Evolutionary conservation across 2,888 invertebrate genomes (phyloP).

Genomic region (Microctonus brassicae): DNA sequence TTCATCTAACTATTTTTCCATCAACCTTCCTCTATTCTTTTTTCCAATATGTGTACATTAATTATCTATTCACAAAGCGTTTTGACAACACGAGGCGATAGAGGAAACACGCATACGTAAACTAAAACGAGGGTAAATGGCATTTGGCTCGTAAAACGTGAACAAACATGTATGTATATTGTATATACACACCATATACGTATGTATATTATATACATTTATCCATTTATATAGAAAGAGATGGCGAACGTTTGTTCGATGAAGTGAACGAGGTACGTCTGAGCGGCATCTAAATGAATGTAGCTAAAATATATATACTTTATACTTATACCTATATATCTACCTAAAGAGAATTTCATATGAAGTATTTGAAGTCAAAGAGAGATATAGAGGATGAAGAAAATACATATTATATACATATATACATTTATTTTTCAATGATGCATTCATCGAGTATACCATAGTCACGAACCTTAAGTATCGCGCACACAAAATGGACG

Average conservation of each 20-base stretch:
- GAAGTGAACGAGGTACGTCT: slow-evolving; percentile 54
- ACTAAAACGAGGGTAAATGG: slow-evolving; percentile 12
- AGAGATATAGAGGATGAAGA: background rate
- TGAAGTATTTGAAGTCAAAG: background rate
- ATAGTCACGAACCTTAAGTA: slow-evolving; percentile 40
- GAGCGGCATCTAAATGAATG: slow-evolving; percentile 59
- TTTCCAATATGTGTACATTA: slow-evolving; percentile 1
- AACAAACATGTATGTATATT: slow-evolving; percentile 7
- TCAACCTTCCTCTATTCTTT: slow-evolving; percentile 12
- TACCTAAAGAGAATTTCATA: slow-evolving; percentile 14
- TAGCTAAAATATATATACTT: slow-evolving; percentile 36
- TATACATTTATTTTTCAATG: slow-evolving; percentile 31
- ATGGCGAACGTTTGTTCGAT: slow-evolving; percentile 55
- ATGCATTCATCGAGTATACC: slow-evolving; percentile 45
- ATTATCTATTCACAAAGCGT: slow-evolving; percentile 30
- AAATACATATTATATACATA: background rate
- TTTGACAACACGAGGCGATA: slow-evolving; percentile 17
- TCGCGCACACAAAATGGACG: background rate
- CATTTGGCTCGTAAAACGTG: slow-evolving; percentile 42
- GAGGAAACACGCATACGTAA: slow-evolving; percentile 32
- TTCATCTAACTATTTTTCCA: background rate
- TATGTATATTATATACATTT: slow-evolving; percentile 11
- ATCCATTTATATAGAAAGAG: slow-evolving; percentile 48
- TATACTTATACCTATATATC: too few relatives aligned
- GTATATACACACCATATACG: too few relatives aligned